A percentile compares a stretch with the other conserved stretches of the same genome.
Evolutionary conservation across 92 coral and sea anemone species (phyloP).

Genomic region (Epizoanthus scotinus): DNA sequence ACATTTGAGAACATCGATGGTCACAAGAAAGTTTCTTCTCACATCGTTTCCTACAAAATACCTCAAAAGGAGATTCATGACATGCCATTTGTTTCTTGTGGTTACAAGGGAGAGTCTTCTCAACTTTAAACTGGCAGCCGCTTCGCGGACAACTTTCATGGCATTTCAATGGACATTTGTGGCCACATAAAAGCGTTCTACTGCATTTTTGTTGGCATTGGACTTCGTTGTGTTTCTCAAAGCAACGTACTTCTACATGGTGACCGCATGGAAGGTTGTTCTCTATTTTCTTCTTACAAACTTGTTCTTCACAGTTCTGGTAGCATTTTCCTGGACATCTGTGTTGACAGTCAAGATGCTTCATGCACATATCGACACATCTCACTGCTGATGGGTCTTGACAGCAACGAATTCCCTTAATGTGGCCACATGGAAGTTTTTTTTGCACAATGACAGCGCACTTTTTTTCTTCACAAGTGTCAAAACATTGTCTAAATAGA

Average conservation of each 20-base stretch:
- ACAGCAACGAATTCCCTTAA: conserved; percentile 12
- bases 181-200: conserved; percentile 47
- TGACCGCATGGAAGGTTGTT: conserved; percentile 55
- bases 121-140: conserved; percentile 21
- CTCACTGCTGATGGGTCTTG: conserved; percentile 9
- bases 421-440: conserved; percentile 4
- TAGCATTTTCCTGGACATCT: conserved; percentile 45
- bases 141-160: conserved; percentile 30
- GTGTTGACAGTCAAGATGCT: conserved; percentile 59
- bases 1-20: conserved; percentile 60
- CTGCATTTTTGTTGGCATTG: conserved; percentile 33
- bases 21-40: conserved; percentile 57
- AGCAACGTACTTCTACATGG: conserved; percentile 48
- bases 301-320: conserved; percentile 40
- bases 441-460: conserved; percentile 14
- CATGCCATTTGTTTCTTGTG: conserved; percentile 58
- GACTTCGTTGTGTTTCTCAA: conserved; percentile 11
- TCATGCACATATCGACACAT: conserved; percentile 35
- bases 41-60: conserved; percentile 51
- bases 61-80: conserved; percentile 27
- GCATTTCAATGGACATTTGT: conserved; percentile 53
- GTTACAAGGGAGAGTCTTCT: conserved; percentile 62
- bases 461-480: conserved; percentile 13
- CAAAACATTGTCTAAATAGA: conserved; percentile 20
- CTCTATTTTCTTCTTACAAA: conserved; percentile 41